These are phyloP conservation scores for Prinia subflava DNA, from an alignment of 2,113 vertebrate species.

Conservation along the genomic window DNA sequence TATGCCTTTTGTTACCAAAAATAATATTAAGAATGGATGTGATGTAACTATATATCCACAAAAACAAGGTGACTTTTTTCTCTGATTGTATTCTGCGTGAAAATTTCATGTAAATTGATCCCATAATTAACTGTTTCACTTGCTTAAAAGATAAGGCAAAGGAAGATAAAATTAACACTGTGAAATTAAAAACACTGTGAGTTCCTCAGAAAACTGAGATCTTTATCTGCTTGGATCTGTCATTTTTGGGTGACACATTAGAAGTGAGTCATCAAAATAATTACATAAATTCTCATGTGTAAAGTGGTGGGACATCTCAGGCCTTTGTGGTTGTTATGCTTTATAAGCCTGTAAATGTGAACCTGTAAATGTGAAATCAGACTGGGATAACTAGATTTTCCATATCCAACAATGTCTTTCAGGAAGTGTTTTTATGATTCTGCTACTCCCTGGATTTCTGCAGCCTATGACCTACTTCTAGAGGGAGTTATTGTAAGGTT, in stretches of 20 bases:
- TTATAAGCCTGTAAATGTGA: neutral
- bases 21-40: neutral
- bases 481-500: neutral
- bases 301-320: neutral
- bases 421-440: neutral
- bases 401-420: neutral
- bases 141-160: slow-evolving; percentile 1
- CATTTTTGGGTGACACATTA: neutral
- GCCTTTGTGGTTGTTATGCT: neutral
- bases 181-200: neutral
- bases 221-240: neutral
- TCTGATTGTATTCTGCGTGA: neutral
- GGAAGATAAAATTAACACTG: neutral
- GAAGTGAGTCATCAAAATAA: neutral
- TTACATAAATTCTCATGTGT: neutral
- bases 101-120: neutral
- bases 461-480: neutral
- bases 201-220: neutral
- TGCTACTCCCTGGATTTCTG: neutral
- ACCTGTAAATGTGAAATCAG: neutral
- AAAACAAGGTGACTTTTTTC: neutral
- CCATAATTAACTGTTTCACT: neutral
- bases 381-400: neutral
- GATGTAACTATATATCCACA: neutral
- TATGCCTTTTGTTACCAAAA: neutral